phyloP scores from a whole-genome alignment of 1,140 invertebrate genomes.

The Doryteuthis pealeii region DNA sequence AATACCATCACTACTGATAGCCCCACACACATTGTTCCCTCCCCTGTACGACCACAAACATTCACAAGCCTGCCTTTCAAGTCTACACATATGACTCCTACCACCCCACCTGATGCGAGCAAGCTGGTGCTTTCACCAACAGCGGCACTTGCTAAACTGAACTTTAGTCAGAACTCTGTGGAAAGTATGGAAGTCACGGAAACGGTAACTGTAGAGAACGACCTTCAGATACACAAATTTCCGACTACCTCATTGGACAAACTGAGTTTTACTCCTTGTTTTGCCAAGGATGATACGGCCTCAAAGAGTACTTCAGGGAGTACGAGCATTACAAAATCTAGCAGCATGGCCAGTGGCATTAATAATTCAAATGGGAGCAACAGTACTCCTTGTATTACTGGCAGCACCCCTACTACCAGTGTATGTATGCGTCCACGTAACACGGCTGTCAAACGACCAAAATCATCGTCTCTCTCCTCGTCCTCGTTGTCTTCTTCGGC shows the following conservation, averaged over 20 bases:
- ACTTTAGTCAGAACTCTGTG: constrained; percentile 48
- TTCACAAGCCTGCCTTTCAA: constrained; percentile 9
- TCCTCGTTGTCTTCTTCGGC: not conserved
- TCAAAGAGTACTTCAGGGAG: constrained; percentile 19
- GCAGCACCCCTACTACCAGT: constrained; percentile 16
- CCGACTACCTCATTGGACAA: constrained; percentile 56
- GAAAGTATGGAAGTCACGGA: constrained; percentile 21
- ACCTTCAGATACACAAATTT: constrained; percentile 30
- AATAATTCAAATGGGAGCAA: constrained; percentile 23
- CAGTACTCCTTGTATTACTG: constrained; percentile 23
- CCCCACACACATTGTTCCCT: not conserved
- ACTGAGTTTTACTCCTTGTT: constrained; percentile 55
- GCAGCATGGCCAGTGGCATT: constrained; percentile 20
- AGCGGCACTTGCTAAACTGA: constrained; percentile 58
- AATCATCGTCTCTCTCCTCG: constrained; percentile 2
- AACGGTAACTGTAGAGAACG: constrained; percentile 21
- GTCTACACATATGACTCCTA: not conserved
- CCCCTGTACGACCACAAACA: constrained; percentile 5
- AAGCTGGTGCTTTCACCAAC: constrained; percentile 52
- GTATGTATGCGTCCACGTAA: constrained; percentile 2
- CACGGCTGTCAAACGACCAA: constrained; percentile 13
- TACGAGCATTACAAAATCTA: constrained; percentile 9
- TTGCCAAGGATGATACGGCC: constrained; percentile 28
- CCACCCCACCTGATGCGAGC: not conserved
- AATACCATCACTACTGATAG: not conserved